Conservation (phyloP, 2,797 vertebrate genomes). For the Ptychadena robeensis region DNA sequence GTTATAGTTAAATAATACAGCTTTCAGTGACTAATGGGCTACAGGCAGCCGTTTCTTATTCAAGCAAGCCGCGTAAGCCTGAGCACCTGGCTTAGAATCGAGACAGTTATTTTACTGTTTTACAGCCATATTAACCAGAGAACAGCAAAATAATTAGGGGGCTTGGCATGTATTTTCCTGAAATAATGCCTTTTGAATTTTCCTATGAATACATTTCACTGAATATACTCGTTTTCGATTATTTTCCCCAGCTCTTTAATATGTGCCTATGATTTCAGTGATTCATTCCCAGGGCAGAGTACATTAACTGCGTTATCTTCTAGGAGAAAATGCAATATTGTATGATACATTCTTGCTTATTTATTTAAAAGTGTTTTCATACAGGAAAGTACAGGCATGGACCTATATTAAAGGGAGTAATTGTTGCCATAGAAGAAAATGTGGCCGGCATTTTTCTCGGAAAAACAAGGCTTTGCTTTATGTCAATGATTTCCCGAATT, state of each 20-base stretch:
- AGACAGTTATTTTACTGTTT: slow-evolving; percentile 36
- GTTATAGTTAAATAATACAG: slow-evolving; percentile 42
- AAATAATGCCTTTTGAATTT: slow-evolving; percentile 57
- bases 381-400: background rate
- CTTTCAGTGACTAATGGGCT: slow-evolving; percentile 39
- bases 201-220: slow-evolving; percentile 55
- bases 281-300: slow-evolving; percentile 46
- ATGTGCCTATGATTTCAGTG: slow-evolving; percentile 37
- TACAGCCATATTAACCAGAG: slow-evolving; percentile 43
- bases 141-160: slow-evolving; percentile 54
- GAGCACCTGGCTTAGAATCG: slow-evolving; percentile 20
- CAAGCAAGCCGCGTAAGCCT: slow-evolving; percentile 8
- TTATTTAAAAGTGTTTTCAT: background rate
- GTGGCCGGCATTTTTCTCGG: background rate
- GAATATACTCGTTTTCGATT: slow-evolving; percentile 54
- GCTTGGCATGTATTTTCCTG: slow-evolving; percentile 52
- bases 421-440: background rate
- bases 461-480: background rate
- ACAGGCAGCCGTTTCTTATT: slow-evolving; percentile 31
- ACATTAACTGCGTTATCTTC: slow-evolving; percentile 45
- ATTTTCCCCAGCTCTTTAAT: slow-evolving; percentile 46
- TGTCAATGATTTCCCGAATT: background rate
- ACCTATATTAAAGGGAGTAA: background rate
- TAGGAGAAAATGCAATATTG: slow-evolving; percentile 26
- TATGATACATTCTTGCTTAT: background rate